Evolutionary conservation across 2,888 invertebrate species (phyloP), one percentile per base, ranked within the genome.

Genomic region (Dusona sp.): DNA sequence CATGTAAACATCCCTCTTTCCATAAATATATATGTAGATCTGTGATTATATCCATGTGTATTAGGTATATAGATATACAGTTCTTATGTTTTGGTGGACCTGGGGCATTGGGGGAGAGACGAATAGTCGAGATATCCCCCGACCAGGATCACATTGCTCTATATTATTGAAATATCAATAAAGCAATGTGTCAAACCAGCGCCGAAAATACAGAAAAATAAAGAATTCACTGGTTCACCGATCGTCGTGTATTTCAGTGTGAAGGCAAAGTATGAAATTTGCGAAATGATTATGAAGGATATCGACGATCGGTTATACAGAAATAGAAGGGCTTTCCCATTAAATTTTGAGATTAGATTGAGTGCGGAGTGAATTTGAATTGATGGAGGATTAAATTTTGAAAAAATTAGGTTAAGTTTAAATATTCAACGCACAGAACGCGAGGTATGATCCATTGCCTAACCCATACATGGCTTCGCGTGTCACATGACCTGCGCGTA

Each of bases 1-100:
- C 48, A 42, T 68, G 82, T 85, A 82, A 85, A 82, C 82, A 82
- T 79, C 68, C 85, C 61, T 16, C 61, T 16, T 1, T 29, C 25
- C 16, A 29, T 2, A 7, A 61, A 6, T 61, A 29, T 29, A 25
- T 11, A 11, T 57, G 22, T 16, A 45, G 16, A 7, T 22, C 2
- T 25, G 3, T 2, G 22, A 51, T 8, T 38, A 6, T 13, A 22
- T 13, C 13, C n/a, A 51, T n/a, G 3, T 45, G 19, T 54, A 54
- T 64, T n/a, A 38, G 11, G 1, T 25, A n/a, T 13, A n/a, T 25
- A 38, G 6, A 38, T 25, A 38, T 25, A 77, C 61, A 68, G 45
- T 48, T 73, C 73, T 68, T 36, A 61, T 61, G 25, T 9, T 19
- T 29, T 38, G 61, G 64, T 25, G 70, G 54, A 80, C 84, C n/a